Evolutionary conservation across 2,888 invertebrate genomes (phyloP), one percentile per base, ranked within the genome.

Genomic region (Caradrina clavipalpis): DNA sequence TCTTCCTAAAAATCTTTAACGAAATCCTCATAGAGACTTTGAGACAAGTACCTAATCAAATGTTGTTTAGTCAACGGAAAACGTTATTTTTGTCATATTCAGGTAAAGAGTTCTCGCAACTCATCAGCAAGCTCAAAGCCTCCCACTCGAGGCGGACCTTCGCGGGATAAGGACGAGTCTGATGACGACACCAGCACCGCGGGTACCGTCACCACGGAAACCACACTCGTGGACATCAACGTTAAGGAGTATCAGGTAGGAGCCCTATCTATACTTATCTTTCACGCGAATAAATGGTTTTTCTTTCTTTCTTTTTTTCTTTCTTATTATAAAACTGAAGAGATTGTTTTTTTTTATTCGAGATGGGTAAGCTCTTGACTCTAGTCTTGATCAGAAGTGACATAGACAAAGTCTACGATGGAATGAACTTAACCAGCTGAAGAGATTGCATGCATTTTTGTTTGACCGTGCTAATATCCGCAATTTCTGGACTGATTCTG

Each of bases 141-240:
- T 7, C 96, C 96, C 0, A 82, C 85, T 26, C 87, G 94, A 69
- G 96, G 96, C 0, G 96, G 96, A 1, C 96, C 96, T 0, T 77
- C 91, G 0, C 91, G 91, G 13, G 95, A 96, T 10, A 93, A 89
- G 59, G 95, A 96, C 1, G 96, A 96, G 54, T 96, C 96, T 1
- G 97, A 97, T 71, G 97, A 97, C 72, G 96, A 96, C 21, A 88
- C 94, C 31, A 96, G 96, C 80, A 94, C 94, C 21, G 90, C 96
- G 1, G 95, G 95, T 6, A 97, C 97, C 1, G 96, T 97, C 79
- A 97, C 97, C 55, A 98, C 98, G 0, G 98, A 98, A 57, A 96
- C 97, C 0, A 98, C 98, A 22, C 93, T 97, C 5, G 96, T 97
- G 1, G 97, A 96, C 71, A 91, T 94, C 22, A 96, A 96, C 80